Percentiles rank a stretch among this genome's conserved stretches.
phyloP scores from a whole-genome alignment of 1,140 invertebrate species.

The Brachionus paranguensis region DNA sequence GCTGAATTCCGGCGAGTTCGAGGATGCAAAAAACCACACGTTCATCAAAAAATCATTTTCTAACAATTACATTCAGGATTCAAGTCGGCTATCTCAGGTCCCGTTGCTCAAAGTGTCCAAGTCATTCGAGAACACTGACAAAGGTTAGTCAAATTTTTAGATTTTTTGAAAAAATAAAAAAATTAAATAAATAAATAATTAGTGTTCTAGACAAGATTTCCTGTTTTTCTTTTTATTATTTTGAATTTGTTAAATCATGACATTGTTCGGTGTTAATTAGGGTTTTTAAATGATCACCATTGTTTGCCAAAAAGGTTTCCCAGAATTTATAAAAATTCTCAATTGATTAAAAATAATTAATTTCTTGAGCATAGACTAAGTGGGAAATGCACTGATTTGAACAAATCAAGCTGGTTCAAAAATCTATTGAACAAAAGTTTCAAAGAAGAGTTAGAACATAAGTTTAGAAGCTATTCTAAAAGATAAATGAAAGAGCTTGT shows the following conservation, averaged over 20 bases:
- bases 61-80: not conserved
- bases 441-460: not conserved
- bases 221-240: too few relatives aligned
- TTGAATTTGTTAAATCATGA: not conserved
- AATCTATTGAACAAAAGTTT: not conserved
- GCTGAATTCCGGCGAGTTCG: not conserved
- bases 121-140: not conserved
- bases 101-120: not conserved
- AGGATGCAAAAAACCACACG: not conserved
- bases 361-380: not conserved
- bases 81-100: not conserved
- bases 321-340: not conserved
- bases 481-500: not conserved
- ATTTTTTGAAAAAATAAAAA: too few relatives aligned
- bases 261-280: not conserved
- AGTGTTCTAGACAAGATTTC: too few relatives aligned
- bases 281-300: not conserved
- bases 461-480: not conserved
- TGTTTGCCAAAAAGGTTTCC: not conserved
- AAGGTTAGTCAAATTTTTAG: not conserved
- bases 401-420: not conserved
- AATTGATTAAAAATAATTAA: not conserved
- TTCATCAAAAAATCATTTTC: slow-evolving; percentile 10
- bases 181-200: too few relatives aligned
- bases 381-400: not conserved